Evolutionary conservation across 2,888 invertebrate species (phyloP).

Genomic region (Ligdia adustata): DNA sequence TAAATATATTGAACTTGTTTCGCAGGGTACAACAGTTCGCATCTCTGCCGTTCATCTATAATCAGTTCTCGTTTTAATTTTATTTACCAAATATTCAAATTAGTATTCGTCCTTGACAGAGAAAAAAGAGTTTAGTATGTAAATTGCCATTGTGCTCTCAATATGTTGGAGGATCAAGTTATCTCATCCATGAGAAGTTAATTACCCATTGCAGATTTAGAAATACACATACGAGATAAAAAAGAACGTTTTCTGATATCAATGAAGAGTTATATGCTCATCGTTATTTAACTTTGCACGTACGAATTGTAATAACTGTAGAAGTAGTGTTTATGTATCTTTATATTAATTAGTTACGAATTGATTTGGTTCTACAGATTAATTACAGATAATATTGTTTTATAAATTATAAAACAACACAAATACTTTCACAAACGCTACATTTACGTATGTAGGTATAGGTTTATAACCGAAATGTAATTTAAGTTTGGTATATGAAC

Average conservation of each 20-base stretch:
- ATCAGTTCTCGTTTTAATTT: conserved; percentile 1
- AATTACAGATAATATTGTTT: no score
- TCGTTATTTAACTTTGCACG: no score
- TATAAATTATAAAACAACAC: no score
- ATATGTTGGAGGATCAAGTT: conserved; percentile 4
- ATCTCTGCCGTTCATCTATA: not conserved
- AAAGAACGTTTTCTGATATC: conserved; percentile 3
- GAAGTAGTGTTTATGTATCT: no score
- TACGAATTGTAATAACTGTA: no score
- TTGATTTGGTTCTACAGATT: no score
- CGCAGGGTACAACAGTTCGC: not conserved
- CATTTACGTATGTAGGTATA: no score
- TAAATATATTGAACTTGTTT: conserved; percentile 3
- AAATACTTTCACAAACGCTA: no score
- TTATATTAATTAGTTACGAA: no score
- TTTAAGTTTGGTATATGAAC: no score
- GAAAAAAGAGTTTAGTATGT: conserved; percentile 17
- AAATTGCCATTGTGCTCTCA: conserved; percentile 16
- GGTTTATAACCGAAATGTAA: no score
- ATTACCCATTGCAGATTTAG: conserved; percentile 24
- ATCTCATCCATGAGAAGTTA: conserved; percentile 25
- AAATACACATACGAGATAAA: conserved; percentile 1
- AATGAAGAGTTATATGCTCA: no score
- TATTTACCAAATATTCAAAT: conserved; percentile 8
- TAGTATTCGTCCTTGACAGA: conserved; percentile 17